phyloP scores from a whole-genome alignment of 1,140 invertebrate species.

The Coelopa frigida region DNA sequence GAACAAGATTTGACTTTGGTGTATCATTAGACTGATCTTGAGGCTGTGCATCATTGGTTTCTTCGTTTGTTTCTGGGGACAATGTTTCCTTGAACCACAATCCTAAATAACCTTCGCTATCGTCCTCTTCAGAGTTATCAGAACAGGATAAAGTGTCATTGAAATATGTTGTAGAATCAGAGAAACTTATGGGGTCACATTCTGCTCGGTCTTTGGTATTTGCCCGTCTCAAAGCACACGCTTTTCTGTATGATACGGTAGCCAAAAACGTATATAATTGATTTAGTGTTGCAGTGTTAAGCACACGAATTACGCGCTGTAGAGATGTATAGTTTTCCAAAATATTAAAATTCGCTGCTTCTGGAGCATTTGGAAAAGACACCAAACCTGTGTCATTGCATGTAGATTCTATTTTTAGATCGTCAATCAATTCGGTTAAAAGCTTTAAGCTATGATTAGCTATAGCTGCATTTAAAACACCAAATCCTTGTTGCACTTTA shows the following conservation, averaged over 20 bases:
- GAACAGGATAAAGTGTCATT: conserved; percentile 86
- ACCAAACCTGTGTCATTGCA: conserved; percentile 47
- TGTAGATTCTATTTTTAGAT: conserved; percentile 60
- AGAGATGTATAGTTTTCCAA: conserved; percentile 47
- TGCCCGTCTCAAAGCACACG: conserved; percentile 69
- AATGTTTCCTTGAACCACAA: conserved; percentile 90
- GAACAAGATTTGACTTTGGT: conserved; percentile 55
- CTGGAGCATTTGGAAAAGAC: conserved; percentile 32
- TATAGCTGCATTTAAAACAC: conserved; percentile 72
- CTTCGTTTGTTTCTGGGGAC: conserved; percentile 63
- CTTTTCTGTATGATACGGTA: conserved; percentile 83
- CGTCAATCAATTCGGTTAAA: conserved; percentile 57
- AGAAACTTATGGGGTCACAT: conserved; percentile 68
- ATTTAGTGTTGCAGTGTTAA: conserved; percentile 52
- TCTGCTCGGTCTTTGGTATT: conserved; percentile 71
- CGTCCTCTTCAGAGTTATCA: conserved; percentile 80
- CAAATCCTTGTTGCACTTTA: conserved; percentile 67
- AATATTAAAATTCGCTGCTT: conserved; percentile 45
- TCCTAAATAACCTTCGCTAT: conserved; percentile 81
- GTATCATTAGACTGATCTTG: conserved; percentile 44
- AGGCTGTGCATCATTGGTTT: conserved; percentile 46
- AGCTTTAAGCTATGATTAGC: conserved; percentile 65
- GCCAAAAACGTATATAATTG: conserved; percentile 81
- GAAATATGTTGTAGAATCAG: conserved; percentile 87
- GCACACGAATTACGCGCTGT: conserved; percentile 46